Percentiles rank a stretch among this genome's conserved stretches.
phyloP scores from a whole-genome alignment of 2,797 vertebrate genomes.

The Acanthornis magna region DNA sequence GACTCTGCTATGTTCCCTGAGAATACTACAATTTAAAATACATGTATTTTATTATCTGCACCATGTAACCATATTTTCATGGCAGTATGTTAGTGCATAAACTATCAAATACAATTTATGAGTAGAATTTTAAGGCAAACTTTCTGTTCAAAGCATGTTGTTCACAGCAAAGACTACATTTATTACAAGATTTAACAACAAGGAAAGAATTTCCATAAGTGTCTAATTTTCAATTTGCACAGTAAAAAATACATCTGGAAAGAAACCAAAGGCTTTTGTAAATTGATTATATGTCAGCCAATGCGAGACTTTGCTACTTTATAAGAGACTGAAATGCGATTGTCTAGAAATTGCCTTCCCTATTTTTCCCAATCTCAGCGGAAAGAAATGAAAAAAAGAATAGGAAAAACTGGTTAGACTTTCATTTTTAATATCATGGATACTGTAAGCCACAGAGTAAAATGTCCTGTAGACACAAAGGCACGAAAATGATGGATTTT shows the following conservation, averaged over 20 bases:
- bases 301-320: neutral
- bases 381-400: neutral
- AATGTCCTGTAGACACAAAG: neutral
- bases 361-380: neutral
- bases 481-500: neutral
- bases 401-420: neutral
- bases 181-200: neutral
- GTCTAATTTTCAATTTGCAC: neutral
- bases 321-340: constrained; percentile 18
- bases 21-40: neutral
- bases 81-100: neutral
- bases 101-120: neutral
- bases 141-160: neutral
- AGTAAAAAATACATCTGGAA: neutral
- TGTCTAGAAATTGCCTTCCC: neutral
- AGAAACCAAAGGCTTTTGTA: neutral
- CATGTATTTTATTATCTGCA: neutral
- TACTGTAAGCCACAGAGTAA: neutral
- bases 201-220: neutral
- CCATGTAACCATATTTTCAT: neutral
- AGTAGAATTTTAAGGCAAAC: neutral
- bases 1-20: neutral
- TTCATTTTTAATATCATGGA: neutral
- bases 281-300: neutral
- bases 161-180: neutral